Conservation (phyloP, 2,113 vertebrate genomes). For the Saccopteryx bilineata region DNA sequence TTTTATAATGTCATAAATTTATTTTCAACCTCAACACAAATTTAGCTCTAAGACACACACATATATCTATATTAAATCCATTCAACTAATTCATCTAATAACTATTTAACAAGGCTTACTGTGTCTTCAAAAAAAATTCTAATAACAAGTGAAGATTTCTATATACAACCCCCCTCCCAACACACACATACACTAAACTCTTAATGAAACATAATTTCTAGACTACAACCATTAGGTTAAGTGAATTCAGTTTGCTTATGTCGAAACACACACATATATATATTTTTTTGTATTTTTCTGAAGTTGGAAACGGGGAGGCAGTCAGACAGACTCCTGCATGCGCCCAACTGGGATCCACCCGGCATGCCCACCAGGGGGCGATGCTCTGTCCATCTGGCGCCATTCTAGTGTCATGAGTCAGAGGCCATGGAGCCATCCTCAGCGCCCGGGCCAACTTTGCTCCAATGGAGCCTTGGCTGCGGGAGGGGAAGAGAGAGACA, state of each 20-base stretch:
- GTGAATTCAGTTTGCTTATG: conserved; percentile 22
- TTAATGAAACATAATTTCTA: conserved; percentile 23
- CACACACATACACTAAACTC: not conserved
- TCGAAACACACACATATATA: not conserved
- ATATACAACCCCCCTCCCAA: not conserved
- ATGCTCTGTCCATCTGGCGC: too few species aligned
- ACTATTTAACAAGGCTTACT: conserved; percentile 8
- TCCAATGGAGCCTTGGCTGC: too few species aligned
- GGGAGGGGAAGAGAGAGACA: too few species aligned
- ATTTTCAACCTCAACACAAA: not conserved
- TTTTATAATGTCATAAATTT: conserved; percentile 40
- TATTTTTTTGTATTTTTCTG: too few species aligned
- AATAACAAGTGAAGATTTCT: conserved; percentile 28
- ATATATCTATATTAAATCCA: not conserved
- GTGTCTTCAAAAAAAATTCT: conserved; percentile 24
- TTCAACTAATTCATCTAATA: conserved; percentile 24
- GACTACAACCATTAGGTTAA: conserved; percentile 47
- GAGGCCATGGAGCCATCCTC: too few species aligned
- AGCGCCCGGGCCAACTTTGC: too few species aligned
- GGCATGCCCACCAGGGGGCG: too few species aligned
- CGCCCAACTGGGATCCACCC: too few species aligned
- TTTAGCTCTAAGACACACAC: conserved; percentile 35
- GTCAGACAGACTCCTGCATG: too few species aligned
- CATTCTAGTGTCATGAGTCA: too few species aligned
- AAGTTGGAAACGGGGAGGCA: too few species aligned